Evolutionary conservation across 2,113 vertebrate species (phyloP), one percentile per base, ranked within the genome.

Genomic region (Polypterus bichir): DNA sequence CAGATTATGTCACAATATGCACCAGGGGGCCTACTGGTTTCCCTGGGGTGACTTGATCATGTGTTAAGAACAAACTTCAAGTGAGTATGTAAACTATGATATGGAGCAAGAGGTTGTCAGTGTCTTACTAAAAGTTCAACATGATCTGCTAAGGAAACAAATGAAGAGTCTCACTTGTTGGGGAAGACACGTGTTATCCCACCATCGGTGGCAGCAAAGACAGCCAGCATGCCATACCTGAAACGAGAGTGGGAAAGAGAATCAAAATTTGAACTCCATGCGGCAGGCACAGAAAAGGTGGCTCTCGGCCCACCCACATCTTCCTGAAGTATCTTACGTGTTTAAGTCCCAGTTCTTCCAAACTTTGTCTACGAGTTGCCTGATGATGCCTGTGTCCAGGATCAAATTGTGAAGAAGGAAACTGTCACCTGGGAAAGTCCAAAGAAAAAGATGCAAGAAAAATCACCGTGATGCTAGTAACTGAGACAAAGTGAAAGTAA

Each of bases 351-450:
- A 93, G 63, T 92, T 91, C 76, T 84, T 92, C 96, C 96, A 99
- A 63, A 94, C 93, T 27, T 88, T 88, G 1, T 98, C 93, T 9
- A 96, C 93, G 72, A 99, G 77, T 78, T 95, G 90, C 67, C 92
- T 82, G 0, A 95, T 97, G 80, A 98, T 94, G 67, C 95, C 94
- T 0, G 95, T 94, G 81, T 99, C 96, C 83, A 99, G 79, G 61
- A 99, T 98, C 65, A 99, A 81, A 78, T 99, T 99, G 68, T 99
- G 94, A 49, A 99, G 87, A 47, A 98, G 91, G 70, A 97, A 89
- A 70, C 89, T 97, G 73, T 99, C 92, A 49, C 96, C 96, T 95
- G 54, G 44, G 54, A 55, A 5, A 55, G 54, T n/a, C 54, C 5
- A 27, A 55, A 55, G 5, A 9, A 7, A 55, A 4, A 9, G 54